Evolutionary conservation across 2,888 invertebrate species (phyloP).

Genomic region (Nasonia oneida): DNA sequence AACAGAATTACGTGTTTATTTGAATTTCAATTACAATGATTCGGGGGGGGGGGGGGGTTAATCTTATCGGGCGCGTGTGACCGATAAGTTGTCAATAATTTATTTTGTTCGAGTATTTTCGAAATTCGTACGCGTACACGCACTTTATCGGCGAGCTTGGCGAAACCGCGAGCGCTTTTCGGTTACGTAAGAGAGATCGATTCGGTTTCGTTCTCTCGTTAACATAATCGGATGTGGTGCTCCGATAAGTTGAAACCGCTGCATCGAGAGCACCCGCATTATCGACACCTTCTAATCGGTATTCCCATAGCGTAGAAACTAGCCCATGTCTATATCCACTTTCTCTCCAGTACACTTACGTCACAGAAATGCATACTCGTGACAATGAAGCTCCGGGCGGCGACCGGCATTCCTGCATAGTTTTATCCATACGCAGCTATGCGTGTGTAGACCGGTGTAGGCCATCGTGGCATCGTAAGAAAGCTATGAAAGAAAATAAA

Average conservation of each 20-base stretch:
- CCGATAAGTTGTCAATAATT: conserved; percentile 1
- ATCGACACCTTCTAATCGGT: not conserved
- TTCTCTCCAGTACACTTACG: not conserved
- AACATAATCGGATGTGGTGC: not conserved
- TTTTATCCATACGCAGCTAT: conserved; percentile 3
- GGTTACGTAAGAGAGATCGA: not conserved
- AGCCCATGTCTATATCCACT: not conserved
- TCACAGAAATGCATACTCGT: not conserved
- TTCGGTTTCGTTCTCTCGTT: not conserved
- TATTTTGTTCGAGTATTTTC: not conserved
- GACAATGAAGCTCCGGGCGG: not conserved
- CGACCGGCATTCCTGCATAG: conserved; percentile 26
- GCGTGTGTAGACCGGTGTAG: not conserved
- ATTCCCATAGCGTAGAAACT: not conserved
- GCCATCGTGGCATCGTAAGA: not conserved
- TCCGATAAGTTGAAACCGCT: not conserved
- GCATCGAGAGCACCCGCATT: not conserved
- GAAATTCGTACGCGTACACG: not conserved
- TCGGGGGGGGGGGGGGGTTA: not conserved
- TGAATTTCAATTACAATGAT: not conserved
- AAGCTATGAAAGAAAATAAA: not conserved
- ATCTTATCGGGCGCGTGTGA: not conserved
- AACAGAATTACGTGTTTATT: too few relatives aligned
- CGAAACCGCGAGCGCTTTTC: not conserved
- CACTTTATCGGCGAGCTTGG: not conserved